Evolutionary conservation across 2,888 invertebrate species (phyloP), one percentile per base, ranked within the genome.

Genomic region (Agelastica alni): DNA sequence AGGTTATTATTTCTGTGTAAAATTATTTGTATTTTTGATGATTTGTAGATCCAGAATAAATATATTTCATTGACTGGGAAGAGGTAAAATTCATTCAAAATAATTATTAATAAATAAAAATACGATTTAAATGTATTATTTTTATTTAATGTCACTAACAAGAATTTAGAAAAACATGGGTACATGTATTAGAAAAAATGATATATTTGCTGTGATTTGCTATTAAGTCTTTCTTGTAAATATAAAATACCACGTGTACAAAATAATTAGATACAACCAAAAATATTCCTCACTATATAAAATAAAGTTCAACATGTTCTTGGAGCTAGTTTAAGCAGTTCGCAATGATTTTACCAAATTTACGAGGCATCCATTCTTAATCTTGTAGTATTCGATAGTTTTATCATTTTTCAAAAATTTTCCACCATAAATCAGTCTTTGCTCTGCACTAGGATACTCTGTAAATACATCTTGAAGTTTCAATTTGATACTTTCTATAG

Each of bases 321-420:
- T n/a, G n/a, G n/a, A 12, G 5, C 9, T 7, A 12, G 5, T 22
- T 22, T 43, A 60, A 32, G 53, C 53, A 56, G 63, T 64, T 52
- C 66, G 49, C 31, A 66, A 30, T 6, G 66, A 63, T 56, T 63
- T 64, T 17, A 64, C 52, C 53, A 66, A 49, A 36, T 61, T 55
- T 13, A 66, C 16, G 9, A 48, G 17, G 7, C 54, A 42, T 16
- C 66, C 66, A 52, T 63, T 58, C 51, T 63, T 66, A 16, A 66
- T 51, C 31, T 53, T 52, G 48, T 63, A 64, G 51, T 56, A 63
- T 22, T 59, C 56, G 5, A 66, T 36, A n/a, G 63, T 60, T 56
- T 61, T 63, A 9, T 60, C 54, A 10, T 60, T 54, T 48, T 60
- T 61, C 17, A 65, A 47, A 51, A 56, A 58, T 51, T 58, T 60